Evolutionary conservation across 2,888 invertebrate species (phyloP).

Genomic region (Alcis repandata): DNA sequence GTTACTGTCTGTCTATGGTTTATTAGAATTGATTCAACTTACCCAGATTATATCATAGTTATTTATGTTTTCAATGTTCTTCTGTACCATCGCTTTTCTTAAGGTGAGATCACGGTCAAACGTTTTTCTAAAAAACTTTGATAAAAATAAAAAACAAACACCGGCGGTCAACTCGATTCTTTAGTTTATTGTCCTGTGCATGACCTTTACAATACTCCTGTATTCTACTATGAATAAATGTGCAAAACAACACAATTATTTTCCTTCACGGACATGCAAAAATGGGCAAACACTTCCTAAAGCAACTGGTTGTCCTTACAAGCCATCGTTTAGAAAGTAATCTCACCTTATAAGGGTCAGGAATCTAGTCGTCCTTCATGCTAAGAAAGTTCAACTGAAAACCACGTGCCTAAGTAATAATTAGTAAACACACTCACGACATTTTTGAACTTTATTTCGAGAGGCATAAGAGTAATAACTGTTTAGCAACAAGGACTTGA

Average conservation of each 20-base stretch:
- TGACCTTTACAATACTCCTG: constrained; percentile 4
- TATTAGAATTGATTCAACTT: too few species aligned
- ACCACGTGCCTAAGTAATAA: constrained; percentile 30
- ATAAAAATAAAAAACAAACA: background rate
- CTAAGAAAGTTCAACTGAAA: constrained; percentile 29
- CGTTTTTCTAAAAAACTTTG: too few species aligned
- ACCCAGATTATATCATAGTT: too few species aligned
- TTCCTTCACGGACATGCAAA: constrained; percentile 27
- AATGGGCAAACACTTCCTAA: constrained; percentile 23
- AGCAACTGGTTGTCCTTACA: constrained; percentile 29
- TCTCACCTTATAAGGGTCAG: constrained; percentile 11
- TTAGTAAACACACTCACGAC: background rate
- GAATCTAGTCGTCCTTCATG: constrained; percentile 33
- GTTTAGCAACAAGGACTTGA: background rate
- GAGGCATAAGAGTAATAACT: background rate
- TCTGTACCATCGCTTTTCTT: too few species aligned
- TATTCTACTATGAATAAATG: constrained; percentile 13
- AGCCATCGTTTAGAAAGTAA: constrained; percentile 30
- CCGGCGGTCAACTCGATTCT: background rate
- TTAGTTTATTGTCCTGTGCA: background rate
- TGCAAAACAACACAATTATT: constrained; percentile 30
- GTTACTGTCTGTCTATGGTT: too few species aligned
- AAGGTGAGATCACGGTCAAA: too few species aligned
- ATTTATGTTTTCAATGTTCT: too few species aligned
- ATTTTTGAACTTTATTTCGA: constrained; percentile 8